These are phyloP conservation scores for Drosophila obscura DNA, from an alignment of 1,140 invertebrate species.

Conservation along the genomic window DNA sequence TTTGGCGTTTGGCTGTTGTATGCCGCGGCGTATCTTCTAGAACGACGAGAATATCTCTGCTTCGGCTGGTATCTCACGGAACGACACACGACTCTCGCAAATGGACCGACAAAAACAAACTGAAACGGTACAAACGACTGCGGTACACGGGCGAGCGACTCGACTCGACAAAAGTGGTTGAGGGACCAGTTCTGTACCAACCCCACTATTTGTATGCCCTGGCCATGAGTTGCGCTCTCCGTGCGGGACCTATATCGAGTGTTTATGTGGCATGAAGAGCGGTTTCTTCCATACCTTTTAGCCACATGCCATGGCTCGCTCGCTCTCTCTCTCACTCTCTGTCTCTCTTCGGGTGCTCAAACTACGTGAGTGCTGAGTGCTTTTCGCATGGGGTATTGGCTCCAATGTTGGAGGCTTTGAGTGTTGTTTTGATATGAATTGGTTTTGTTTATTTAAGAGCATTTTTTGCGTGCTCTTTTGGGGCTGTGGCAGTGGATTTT, in stretches of 20 bases:
- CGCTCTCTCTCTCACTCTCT: too few species aligned
- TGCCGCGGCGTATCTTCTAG: conserved; percentile 47
- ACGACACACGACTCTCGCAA: conserved; percentile 49
- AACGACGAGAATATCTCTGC: conserved; percentile 26
- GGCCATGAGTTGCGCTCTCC: background rate
- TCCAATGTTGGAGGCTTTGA: conserved; percentile 5
- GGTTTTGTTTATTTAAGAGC: conserved; percentile 57
- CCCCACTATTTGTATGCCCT: too few species aligned
- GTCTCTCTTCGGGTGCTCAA: conserved; percentile 3
- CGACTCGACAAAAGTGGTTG: too few species aligned
- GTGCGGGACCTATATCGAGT: background rate
- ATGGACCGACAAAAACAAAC: conserved; percentile 59
- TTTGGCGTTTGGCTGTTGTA: conserved; percentile 2
- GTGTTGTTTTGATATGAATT: background rate
- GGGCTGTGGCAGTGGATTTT: conserved; percentile 31
- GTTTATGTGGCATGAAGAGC: background rate
- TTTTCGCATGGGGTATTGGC: background rate
- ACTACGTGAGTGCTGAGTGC: conserved; percentile 9
- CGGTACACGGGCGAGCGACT: too few species aligned
- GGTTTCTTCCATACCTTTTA: background rate
- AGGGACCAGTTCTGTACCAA: too few species aligned
- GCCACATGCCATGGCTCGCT: too few species aligned
- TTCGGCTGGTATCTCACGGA: conserved; percentile 43
- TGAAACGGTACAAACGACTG: conserved; percentile 27
- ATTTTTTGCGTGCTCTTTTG: conserved; percentile 25